Evolutionary conservation across 2,888 invertebrate species (phyloP).

Genomic region (Pediacus dermestoides): DNA sequence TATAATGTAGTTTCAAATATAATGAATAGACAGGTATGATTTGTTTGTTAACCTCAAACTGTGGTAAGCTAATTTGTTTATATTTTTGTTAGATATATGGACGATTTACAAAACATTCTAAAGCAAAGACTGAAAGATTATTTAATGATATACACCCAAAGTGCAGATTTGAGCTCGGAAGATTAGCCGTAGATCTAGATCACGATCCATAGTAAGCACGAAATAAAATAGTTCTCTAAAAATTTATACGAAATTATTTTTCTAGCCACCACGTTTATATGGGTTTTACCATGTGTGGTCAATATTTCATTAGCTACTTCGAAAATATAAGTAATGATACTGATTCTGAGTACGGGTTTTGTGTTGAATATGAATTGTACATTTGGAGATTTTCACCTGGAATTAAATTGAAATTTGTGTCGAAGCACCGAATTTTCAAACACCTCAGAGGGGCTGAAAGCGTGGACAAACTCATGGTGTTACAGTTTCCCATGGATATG

Average conservation of each 20-base stretch:
- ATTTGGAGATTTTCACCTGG: constrained; percentile 49
- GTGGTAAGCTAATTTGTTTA: constrained; percentile 24
- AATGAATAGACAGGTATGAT: constrained; percentile 38
- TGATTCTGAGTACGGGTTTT: constrained; percentile 15
- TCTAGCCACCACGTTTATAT: constrained; percentile 85
- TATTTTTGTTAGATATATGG: constrained; percentile 43
- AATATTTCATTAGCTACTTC: constrained; percentile 84
- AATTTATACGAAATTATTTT: too few relatives aligned
- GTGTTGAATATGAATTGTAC: constrained; percentile 44
- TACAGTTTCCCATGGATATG: constrained; percentile 68
- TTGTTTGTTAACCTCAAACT: constrained; percentile 21
- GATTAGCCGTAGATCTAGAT: too few relatives aligned
- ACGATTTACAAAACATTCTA: constrained; percentile 43
- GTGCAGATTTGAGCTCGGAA: constrained; percentile 41
- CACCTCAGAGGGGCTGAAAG: constrained; percentile 39
- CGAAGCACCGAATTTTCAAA: constrained; percentile 48
- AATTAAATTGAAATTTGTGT: constrained; percentile 40
- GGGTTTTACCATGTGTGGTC: constrained; percentile 93
- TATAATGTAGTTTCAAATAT: too few relatives aligned
- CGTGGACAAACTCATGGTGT: constrained; percentile 60
- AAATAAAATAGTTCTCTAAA: too few relatives aligned
- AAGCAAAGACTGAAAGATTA: constrained; percentile 47
- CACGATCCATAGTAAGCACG: constrained; percentile 40
- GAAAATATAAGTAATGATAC: constrained; percentile 27
- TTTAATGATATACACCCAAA: constrained; percentile 45